Conservation (phyloP, 2,888 invertebrate species). For the Melipona bicolor region DNA sequence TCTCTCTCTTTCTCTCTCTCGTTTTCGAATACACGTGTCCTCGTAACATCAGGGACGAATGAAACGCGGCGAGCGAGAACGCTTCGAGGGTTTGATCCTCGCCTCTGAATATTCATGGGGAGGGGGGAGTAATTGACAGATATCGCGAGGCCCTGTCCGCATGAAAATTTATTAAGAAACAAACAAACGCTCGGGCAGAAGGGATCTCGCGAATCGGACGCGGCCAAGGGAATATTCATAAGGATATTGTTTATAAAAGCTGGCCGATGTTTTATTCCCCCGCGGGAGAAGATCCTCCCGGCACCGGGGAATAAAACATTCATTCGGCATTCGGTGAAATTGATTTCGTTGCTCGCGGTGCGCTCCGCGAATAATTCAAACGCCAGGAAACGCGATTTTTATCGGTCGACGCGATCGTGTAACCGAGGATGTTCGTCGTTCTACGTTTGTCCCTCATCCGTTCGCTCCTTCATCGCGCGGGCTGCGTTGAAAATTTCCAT, state of each 20-base stretch:
- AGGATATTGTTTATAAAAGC: conserved; percentile 17
- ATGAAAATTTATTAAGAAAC: conserved; percentile 43
- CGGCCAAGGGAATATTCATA: background rate
- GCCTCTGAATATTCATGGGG: conserved; percentile 44
- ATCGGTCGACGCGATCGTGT: background rate
- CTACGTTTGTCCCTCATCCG: too few species aligned
- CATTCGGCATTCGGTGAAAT: background rate
- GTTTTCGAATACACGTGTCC: background rate
- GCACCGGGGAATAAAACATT: background rate
- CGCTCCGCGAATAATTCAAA: conserved; percentile 1
- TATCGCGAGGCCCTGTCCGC: background rate
- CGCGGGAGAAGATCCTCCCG: too few species aligned
- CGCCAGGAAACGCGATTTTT: conserved; percentile 27
- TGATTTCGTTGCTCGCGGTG: background rate
- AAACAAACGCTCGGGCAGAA: background rate
- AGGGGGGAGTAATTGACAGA: conserved; percentile 45
- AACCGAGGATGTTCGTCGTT: too few species aligned
- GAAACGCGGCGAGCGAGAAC: background rate
- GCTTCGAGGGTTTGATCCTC: conserved; percentile 4
- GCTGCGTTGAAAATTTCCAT: too few species aligned
- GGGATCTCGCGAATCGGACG: background rate
- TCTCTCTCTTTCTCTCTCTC: too few species aligned
- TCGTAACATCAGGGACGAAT: background rate
- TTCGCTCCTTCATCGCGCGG: background rate
- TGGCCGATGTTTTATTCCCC: too few species aligned